Conservation (phyloP, 2,888 invertebrate genomes). For the Gari tellinella region DNA sequence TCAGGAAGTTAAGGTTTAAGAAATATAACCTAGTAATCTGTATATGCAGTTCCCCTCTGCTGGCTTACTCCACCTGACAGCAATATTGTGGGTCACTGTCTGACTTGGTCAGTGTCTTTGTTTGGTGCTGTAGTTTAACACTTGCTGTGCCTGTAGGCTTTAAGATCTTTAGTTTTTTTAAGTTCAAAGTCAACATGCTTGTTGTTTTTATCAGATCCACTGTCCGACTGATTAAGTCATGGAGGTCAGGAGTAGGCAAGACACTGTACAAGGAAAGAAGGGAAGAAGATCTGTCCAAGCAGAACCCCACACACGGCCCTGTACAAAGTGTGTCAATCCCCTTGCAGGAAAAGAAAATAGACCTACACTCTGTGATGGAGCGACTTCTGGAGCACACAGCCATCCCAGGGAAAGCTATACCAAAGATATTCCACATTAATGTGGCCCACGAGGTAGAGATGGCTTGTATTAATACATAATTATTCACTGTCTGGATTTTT, state of each 20-base stretch:
- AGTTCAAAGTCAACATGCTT: no score
- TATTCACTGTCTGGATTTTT: no score
- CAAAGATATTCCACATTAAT: conserved; percentile 71
- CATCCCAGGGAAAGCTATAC: conserved; percentile 33
- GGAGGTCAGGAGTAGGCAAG: conserved; percentile 73
- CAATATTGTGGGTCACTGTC: no score
- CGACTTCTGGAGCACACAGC: conserved; percentile 49
- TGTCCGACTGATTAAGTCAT: conserved; percentile 69
- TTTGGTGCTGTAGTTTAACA: no score
- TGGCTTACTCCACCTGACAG: no score
- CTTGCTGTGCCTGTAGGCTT: no score
- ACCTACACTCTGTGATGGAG: conserved; percentile 47
- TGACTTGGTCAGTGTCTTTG: no score
- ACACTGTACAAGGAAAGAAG: conserved; percentile 61
- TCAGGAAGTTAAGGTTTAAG: no score
- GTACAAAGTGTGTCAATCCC: conserved; percentile 38
- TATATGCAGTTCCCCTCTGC: no score
- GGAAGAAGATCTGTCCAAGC: conserved; percentile 41
- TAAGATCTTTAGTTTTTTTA: no score
- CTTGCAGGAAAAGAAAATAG: conserved; percentile 56
- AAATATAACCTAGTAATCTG: no score
- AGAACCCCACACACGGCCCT: not conserved
- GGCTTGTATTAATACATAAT: no score
- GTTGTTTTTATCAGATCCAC: conserved; percentile 44
- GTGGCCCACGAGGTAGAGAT: conserved; percentile 68